Evolutionary conservation across 1,140 invertebrate genomes (phyloP).

Genomic region (Choristoneura fumiferana): DNA sequence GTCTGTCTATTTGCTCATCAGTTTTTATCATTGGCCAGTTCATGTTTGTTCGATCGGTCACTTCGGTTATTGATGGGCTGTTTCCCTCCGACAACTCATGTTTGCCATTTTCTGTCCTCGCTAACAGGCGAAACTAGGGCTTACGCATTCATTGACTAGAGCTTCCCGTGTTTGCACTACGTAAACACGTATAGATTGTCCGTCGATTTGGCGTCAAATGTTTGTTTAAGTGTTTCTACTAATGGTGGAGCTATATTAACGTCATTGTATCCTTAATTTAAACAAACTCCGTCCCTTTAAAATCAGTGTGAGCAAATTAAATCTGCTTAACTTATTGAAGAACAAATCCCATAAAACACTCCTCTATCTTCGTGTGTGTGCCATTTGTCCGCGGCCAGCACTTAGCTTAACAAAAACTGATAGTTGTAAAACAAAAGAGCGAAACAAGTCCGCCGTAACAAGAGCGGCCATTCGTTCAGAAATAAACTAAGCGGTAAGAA

Average conservation of each 20-base stretch:
- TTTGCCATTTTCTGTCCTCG: slow-evolving; percentile 34
- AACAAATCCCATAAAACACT: slow-evolving; percentile 61
- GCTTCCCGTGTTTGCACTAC: slow-evolving; percentile 7
- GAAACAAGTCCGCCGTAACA: slow-evolving; percentile 62
- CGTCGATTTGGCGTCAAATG: slow-evolving; percentile 3
- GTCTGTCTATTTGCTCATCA: slow-evolving; percentile 76
- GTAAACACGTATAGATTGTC: slow-evolving; percentile 13
- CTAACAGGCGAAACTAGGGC: slow-evolving; percentile 45
- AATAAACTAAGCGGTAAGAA: slow-evolving; percentile 78
- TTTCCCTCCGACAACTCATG: slow-evolving; percentile 47
- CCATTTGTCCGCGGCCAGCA: slow-evolving; percentile 72
- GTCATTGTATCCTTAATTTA: neutral
- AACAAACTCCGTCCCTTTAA: neutral
- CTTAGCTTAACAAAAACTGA: slow-evolving; percentile 78
- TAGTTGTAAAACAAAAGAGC: slow-evolving; percentile 76
- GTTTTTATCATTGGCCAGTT: slow-evolving; percentile 77
- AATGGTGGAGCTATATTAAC: neutral
- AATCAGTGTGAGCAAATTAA: neutral
- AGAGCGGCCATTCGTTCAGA: slow-evolving; percentile 66
- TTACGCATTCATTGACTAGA: slow-evolving; percentile 27
- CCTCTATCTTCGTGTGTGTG: slow-evolving; percentile 57
- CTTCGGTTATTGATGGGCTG: slow-evolving; percentile 70
- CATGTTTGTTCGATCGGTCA: slow-evolving; percentile 75
- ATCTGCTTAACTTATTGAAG: slow-evolving; percentile 20
- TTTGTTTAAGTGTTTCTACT: slow-evolving; percentile 19